These are phyloP conservation scores for Pelosia muscerda DNA, from an alignment of 2,888 invertebrate genomes.

Conservation along the genomic window DNA sequence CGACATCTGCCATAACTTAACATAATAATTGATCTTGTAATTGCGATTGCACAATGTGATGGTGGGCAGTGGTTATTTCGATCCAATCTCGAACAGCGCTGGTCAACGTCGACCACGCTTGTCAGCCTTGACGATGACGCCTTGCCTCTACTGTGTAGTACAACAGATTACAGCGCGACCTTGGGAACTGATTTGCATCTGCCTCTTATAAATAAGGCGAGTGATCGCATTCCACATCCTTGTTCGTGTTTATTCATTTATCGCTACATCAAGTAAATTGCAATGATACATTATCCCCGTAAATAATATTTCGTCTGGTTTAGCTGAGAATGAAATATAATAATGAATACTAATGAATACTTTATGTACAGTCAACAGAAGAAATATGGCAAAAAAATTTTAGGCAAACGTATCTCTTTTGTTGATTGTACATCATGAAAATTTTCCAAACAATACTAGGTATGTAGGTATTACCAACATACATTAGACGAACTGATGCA, in stretches of 20 bases:
- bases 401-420: no score
- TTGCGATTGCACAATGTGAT: background rate
- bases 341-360: no score
- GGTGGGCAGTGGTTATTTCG: background rate
- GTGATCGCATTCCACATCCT: background rate
- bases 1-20: background rate
- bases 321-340: no score
- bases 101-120: background rate
- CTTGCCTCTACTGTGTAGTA: no score
- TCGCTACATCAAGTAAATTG: background rate
- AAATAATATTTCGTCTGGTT: background rate
- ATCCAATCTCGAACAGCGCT: background rate
- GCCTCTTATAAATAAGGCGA: background rate
- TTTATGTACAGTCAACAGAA: no score
- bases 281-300: background rate
- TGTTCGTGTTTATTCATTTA: background rate
- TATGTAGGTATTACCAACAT: no score
- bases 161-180: background rate
- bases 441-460: no score
- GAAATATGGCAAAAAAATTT: no score
- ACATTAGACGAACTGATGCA: no score
- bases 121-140: background rate
- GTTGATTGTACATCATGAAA: no score
- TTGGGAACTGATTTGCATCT: background rate
- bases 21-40: background rate